phyloP scores from a whole-genome alignment of 2,888 invertebrate genomes.

The Drosophila demipolita region DNA sequence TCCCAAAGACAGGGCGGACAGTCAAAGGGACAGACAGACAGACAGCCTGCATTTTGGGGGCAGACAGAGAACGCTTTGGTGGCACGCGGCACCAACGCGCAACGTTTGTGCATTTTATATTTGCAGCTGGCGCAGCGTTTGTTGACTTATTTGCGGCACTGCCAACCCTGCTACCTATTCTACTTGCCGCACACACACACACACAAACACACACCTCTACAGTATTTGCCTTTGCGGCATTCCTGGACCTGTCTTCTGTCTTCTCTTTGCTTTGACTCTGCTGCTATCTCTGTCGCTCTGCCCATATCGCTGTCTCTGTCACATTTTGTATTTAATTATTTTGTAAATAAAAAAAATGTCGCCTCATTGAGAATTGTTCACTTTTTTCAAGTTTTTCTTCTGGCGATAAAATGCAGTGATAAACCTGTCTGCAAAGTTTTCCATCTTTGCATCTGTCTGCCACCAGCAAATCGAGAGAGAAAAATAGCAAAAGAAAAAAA shows the following conservation, averaged over 20 bases:
- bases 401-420: conserved; percentile 75
- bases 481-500: not conserved
- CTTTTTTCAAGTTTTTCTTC: conserved; percentile 50
- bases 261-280: conserved; percentile 11
- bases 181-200: not conserved
- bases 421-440: conserved; percentile 80
- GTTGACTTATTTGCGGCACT: conserved; percentile 74
- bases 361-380: conserved; percentile 61
- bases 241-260: conserved; percentile 10
- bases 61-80: conserved; percentile 31
- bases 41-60: conserved; percentile 8
- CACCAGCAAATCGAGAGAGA: conserved; percentile 10
- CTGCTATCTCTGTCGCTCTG: not conserved
- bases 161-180: not conserved
- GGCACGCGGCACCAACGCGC: conserved; percentile 27
- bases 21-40: not conserved
- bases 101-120: conserved; percentile 78
- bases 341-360: conserved; percentile 40
- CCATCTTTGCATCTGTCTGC: conserved; percentile 64
- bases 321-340: conserved; percentile 69
- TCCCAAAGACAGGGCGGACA: not conserved
- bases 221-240: conserved; percentile 28
- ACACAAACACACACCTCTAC: not conserved
- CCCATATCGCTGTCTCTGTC: conserved; percentile 18
- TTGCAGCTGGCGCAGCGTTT: conserved; percentile 53